phyloP scores from a whole-genome alignment of 1,140 invertebrate species.

The Subanguina moxae region DNA sequence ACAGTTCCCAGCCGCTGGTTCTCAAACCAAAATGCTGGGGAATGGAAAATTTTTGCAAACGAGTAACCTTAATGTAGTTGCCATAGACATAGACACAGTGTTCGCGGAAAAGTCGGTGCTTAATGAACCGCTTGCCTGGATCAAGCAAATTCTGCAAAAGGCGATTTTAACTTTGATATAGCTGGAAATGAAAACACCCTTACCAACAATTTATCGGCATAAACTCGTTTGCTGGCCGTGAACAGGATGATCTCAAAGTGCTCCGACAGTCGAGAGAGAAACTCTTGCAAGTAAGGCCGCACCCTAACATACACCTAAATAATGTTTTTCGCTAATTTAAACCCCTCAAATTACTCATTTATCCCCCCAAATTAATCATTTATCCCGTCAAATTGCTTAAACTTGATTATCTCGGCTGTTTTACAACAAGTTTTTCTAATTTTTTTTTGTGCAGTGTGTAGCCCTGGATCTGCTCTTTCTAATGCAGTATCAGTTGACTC shows the following conservation, averaged over 20 bases:
- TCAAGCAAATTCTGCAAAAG: slow-evolving; percentile 73
- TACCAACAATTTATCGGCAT: slow-evolving; percentile 82
- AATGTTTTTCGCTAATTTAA: too few species aligned
- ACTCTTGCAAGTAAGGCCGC: slow-evolving; percentile 82
- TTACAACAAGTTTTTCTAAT: too few species aligned
- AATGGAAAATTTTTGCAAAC: too few species aligned
- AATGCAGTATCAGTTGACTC: too few species aligned
- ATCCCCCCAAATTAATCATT: too few species aligned
- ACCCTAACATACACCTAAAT: slow-evolving; percentile 79
- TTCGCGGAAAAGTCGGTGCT: slow-evolving; percentile 81
- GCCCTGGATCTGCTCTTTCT: too few species aligned
- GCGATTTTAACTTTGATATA: slow-evolving; percentile 2
- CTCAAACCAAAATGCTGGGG: too few species aligned
- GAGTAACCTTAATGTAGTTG: slow-evolving; percentile 83
- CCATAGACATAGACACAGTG: slow-evolving; percentile 91
- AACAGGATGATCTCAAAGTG: slow-evolving; percentile 91
- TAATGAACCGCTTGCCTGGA: slow-evolving; percentile 76
- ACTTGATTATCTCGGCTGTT: too few species aligned
- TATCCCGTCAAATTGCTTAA: too few species aligned
- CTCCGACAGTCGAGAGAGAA: slow-evolving; percentile 80
- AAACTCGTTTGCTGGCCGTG: slow-evolving; percentile 89
- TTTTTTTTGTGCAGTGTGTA: too few species aligned
- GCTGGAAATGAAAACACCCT: neutral
- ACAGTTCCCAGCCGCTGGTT: too few species aligned
- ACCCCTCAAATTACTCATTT: too few species aligned